Percentiles rank a stretch among this genome's conserved stretches.
These are phyloP conservation scores for Babylonia areolata DNA, from an alignment of 1,140 invertebrate genomes.

Conservation along the genomic window DNA sequence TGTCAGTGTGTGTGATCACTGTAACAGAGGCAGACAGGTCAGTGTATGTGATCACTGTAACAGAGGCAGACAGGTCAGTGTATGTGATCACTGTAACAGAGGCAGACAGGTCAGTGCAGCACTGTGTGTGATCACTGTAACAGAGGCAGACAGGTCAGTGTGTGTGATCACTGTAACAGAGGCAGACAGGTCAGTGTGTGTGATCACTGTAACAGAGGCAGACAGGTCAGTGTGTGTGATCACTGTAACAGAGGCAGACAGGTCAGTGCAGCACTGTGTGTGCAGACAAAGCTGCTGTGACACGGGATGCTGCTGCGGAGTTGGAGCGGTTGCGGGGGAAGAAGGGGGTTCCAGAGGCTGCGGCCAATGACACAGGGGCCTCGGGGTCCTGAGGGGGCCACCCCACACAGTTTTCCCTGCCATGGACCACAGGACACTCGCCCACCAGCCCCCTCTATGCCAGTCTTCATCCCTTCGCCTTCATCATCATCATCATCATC, in stretches of 20 bases:
- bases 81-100: no score
- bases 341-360: conserved; percentile 73
- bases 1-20: no score
- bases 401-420: neutral
- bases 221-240: no score
- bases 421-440: neutral
- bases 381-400: conserved; percentile 31
- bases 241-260: neutral
- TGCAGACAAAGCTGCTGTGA: conserved; percentile 81
- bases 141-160: no score
- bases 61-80: no score
- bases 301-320: conserved; percentile 93
- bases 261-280: neutral
- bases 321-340: conserved; percentile 89
- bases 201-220: no score
- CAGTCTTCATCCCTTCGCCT: neutral
- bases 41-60: no score
- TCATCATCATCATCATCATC: neutral
- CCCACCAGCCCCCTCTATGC: neutral
- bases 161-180: no score
- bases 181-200: no score
- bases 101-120: no score
- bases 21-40: no score
- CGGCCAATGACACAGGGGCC: conserved; percentile 40
- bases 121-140: no score